Percentiles rank a stretch among this genome's conserved stretches.
Conservation (phyloP, 2,797 vertebrate genomes). For the Oceanodroma leucorhoa region DNA sequence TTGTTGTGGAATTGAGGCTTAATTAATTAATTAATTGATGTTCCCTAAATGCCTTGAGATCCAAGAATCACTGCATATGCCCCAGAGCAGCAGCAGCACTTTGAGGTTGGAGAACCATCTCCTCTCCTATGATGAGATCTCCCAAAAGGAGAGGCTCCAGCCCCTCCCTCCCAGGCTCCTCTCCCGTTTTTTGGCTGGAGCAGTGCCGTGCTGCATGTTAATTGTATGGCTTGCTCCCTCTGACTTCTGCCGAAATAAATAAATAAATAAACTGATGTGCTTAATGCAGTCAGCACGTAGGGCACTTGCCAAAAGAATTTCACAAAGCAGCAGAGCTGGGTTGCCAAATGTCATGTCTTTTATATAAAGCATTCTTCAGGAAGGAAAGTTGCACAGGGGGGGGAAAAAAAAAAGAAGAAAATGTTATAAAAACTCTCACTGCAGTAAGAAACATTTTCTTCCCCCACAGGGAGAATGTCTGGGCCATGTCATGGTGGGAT, state of each 20-base stretch:
- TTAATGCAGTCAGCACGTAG: constrained; percentile 46
- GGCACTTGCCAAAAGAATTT: constrained; percentile 61
- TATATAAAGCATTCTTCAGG: constrained; percentile 63
- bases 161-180: background rate
- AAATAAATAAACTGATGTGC: constrained; percentile 5
- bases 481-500: constrained; percentile 20
- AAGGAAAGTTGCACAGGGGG: constrained; percentile 21
- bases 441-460: constrained; percentile 41
- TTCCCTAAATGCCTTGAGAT: constrained; percentile 16
- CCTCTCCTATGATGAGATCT: background rate
- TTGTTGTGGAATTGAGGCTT: constrained; percentile 44
- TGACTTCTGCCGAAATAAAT: constrained; percentile 35
- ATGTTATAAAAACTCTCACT: constrained; percentile 44
- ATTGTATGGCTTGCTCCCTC: background rate
- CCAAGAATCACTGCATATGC: background rate
- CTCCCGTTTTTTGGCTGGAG: background rate
- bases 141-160: background rate
- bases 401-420: background rate
- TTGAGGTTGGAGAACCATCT: background rate
- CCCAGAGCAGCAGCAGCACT: background rate
- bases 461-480: constrained; percentile 37
- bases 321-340: constrained; percentile 21
- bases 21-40: constrained; percentile 61
- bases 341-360: constrained; percentile 69
- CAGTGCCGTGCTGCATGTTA: background rate